phyloP scores from a whole-genome alignment of 2,888 invertebrate genomes.

The Danaus chrysippus region DNA sequence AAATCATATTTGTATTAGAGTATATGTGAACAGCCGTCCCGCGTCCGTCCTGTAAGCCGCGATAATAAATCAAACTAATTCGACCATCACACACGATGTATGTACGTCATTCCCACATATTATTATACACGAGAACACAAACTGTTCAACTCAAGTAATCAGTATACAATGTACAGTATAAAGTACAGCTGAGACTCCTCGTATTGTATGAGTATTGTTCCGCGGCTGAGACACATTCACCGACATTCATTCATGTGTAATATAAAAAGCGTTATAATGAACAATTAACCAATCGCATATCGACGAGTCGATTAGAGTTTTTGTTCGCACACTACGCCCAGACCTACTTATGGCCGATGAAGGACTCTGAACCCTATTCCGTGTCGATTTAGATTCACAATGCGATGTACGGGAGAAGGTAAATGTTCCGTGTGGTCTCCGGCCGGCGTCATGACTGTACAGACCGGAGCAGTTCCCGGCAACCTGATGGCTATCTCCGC shows the following conservation, averaged over 20 bases:
- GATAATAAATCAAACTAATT: too few relatives aligned
- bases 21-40: too few relatives aligned
- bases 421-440: neutral
- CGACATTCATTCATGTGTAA: constrained; percentile 23
- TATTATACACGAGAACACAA: too few relatives aligned
- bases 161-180: too few relatives aligned
- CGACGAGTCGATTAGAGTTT: constrained; percentile 20
- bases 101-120: too few relatives aligned
- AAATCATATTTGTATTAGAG: too few relatives aligned
- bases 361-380: constrained; percentile 2
- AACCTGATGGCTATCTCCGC: constrained; percentile 22
- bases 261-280: constrained; percentile 29
- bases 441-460: constrained; percentile 14
- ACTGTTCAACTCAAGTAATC: too few relatives aligned
- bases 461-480: constrained; percentile 19
- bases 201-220: too few relatives aligned
- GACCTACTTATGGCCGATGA: constrained; percentile 8
- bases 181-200: too few relatives aligned
- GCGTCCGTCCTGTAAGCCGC: too few relatives aligned
- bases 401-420: neutral
- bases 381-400: constrained; percentile 1
- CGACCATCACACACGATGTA: too few relatives aligned
- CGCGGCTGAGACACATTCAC: constrained; percentile 12
- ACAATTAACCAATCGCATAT: constrained; percentile 28
- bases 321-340: constrained; percentile 8